Evolutionary conservation across 2,888 invertebrate genomes (phyloP).

Genomic region (Gordius sp.): DNA sequence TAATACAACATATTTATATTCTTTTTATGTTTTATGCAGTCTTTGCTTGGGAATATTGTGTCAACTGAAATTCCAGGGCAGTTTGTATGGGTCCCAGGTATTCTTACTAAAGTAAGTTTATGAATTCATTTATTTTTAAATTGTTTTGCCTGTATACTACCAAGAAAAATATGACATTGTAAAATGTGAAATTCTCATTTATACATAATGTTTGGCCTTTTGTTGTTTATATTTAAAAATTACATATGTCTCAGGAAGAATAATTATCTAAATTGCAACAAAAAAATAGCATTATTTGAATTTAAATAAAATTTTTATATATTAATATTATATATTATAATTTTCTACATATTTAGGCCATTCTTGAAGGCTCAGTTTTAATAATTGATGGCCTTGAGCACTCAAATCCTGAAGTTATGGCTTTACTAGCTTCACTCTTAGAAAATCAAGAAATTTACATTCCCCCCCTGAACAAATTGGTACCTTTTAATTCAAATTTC

Average conservation of each 20-base stretch:
- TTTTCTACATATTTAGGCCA: background rate
- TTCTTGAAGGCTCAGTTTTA: background rate
- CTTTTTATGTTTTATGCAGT: background rate
- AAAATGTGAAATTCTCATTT: no score
- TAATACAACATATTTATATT: no score
- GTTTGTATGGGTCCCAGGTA: background rate
- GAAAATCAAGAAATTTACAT: background rate
- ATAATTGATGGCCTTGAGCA: background rate
- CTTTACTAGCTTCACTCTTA: background rate
- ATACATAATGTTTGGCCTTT: background rate
- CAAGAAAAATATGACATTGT: background rate
- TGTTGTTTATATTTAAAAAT: background rate
- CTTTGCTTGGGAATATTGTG: background rate
- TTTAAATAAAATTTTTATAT: background rate
- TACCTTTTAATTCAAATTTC: slow-evolving; percentile 1
- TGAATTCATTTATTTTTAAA: background rate
- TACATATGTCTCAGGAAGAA: background rate
- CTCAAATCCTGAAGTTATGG: background rate
- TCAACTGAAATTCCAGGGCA: slow-evolving; percentile 10
- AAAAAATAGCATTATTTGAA: background rate
- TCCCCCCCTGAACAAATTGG: background rate
- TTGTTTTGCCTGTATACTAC: background rate
- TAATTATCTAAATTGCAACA: background rate
- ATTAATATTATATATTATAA: background rate
- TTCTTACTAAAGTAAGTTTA: background rate